A percentile compares a stretch with the other conserved stretches of the same genome.
phyloP scores from a whole-genome alignment of 1,140 invertebrate genomes.

The Pollicipes pollicipes region DNA sequence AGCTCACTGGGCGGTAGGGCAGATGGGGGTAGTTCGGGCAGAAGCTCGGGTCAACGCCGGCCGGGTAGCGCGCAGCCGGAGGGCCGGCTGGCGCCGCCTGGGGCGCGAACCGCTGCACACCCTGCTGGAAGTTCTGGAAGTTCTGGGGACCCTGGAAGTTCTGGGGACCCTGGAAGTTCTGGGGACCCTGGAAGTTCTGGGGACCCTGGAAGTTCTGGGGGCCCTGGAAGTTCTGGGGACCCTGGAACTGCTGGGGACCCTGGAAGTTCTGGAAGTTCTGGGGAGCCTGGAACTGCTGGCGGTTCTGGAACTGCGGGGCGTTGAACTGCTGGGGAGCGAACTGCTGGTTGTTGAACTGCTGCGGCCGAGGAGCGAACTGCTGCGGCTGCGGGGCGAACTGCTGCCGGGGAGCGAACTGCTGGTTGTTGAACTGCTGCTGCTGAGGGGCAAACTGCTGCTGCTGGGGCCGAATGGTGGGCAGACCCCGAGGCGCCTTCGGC shows the following conservation, averaged over 20 bases:
- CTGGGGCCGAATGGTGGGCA: neutral
- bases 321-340: neutral
- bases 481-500: constrained; percentile 25
- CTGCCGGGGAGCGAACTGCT: no score
- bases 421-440: neutral
- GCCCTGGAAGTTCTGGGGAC: neutral
- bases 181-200: no score
- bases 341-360: no score
- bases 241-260: neutral
- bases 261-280: neutral
- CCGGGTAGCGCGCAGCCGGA: neutral
- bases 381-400: no score
- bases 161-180: no score
- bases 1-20: neutral
- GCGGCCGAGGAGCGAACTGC: no score
- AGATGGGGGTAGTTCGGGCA: neutral
- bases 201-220: neutral
- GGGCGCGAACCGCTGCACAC: neutral
- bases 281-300: neutral
- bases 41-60: neutral
- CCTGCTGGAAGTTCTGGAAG: neutral
- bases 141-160: neutral
- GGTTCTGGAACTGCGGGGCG: neutral
- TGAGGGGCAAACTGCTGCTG: neutral
- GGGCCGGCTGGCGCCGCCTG: no score